Evolutionary conservation across 1,140 invertebrate genomes (phyloP).

Genomic region (Drosophila orena): DNA sequence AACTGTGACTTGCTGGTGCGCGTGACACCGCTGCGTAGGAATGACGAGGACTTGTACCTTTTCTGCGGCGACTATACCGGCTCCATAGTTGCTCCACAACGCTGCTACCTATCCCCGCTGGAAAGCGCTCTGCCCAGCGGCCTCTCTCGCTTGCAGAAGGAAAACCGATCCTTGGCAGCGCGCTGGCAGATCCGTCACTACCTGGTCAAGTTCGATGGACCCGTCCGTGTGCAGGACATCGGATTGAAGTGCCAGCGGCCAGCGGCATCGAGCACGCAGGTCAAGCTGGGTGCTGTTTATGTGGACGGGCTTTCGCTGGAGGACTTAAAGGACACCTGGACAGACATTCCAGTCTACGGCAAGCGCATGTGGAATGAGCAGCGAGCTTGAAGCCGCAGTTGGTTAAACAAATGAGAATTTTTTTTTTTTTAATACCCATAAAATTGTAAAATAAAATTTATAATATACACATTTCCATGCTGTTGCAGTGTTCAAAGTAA

Average conservation of each 20-base stretch:
- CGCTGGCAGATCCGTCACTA: conserved; percentile 74
- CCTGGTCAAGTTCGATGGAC: conserved; percentile 59
- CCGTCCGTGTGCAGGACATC: conserved; percentile 62
- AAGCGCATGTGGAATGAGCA: conserved; percentile 10
- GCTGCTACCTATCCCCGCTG: conserved; percentile 53
- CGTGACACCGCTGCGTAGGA: background rate
- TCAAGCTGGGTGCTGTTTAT: conserved; percentile 67
- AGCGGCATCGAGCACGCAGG: background rate
- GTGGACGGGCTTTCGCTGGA: conserved; percentile 42
- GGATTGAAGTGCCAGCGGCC: conserved; percentile 56
- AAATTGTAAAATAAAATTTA: too few species aligned
- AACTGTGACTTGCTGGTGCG: conserved; percentile 50
- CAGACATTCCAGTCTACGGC: conserved; percentile 23
- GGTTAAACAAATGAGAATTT: background rate
- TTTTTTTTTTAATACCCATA: too few species aligned
- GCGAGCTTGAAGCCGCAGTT: background rate
- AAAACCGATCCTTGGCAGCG: conserved; percentile 18
- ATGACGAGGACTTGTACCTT: conserved; percentile 42
- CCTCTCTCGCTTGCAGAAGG: conserved; percentile 33
- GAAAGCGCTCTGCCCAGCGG: conserved; percentile 5
- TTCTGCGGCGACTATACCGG: conserved; percentile 61
- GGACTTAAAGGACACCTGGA: conserved; percentile 7
- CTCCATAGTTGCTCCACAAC: conserved; percentile 20
- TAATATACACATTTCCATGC: too few species aligned
- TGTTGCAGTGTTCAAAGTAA: background rate